Base-by-base conservation (phyloP, 2,113 vertebrate genomes). In the Zootoca vivipara region DNA sequence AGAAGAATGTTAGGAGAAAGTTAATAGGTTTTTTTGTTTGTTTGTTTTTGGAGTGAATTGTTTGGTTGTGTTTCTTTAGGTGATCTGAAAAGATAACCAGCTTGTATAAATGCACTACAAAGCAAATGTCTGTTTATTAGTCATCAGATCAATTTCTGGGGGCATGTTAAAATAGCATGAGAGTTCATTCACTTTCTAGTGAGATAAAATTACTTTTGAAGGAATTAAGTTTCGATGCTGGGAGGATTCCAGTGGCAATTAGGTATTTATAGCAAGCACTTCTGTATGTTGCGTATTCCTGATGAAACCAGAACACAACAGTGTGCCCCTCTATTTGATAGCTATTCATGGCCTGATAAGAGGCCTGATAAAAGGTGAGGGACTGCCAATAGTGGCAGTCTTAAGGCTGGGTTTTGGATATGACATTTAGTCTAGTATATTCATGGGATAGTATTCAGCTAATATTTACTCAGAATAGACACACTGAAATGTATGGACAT, bases 181-280 rank as follows among this genome's bases (percentile, higher is more conserved):
- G 62, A 5, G 26, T 85, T 89, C 67, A 67, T 83, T 93, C 87
- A 88, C 89, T 92, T 94, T 87, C 91, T 90, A 84, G 91, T 73
- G 82, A 91, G 93, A 93, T 94, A 92, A 92, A 93, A 93, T 93
- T 95, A 93, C 93, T 90, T 90, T 90, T 89, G 86, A 91, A 89
- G 89, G 91, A 52, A 90, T 91, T 94, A 92, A 92, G 92, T 91
- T 95, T 92, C 65, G 75, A 74, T 28, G 40, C 73, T 89, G 87
- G 73, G 90, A 85, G 22, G 69, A 89, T 90, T 88, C 85, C 92
- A 93, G 72, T 28, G 46, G 56, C 77, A 85, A 92, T 85, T 90
- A 82, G 58, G 35, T 86, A 92, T 91, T 92, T 91, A 89, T 9
- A 87, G 58, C 3, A 18, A 52, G 58, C 58, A 62, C 13, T 85